phyloP scores from a whole-genome alignment of 1,140 invertebrate species.

The Stegodyphus mimosarum region DNA sequence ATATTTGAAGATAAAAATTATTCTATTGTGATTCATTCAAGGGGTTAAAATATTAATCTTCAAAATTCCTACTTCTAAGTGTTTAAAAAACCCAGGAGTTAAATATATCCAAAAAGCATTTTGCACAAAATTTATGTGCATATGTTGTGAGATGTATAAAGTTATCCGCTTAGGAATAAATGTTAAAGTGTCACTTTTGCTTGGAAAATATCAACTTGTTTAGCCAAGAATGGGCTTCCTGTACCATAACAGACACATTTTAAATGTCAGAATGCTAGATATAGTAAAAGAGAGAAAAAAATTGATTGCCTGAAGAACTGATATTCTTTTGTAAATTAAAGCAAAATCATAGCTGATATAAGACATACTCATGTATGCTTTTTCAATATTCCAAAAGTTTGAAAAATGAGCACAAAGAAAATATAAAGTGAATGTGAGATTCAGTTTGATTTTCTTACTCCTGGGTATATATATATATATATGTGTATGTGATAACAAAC shows the following conservation, averaged over 20 bases:
- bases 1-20: too few relatives aligned
- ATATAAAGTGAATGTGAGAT: too few relatives aligned
- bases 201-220: slow-evolving; percentile 34
- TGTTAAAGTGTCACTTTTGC: slow-evolving; percentile 8
- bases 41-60: not conserved
- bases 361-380: too few relatives aligned
- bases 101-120: not conserved
- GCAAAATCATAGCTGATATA: too few relatives aligned
- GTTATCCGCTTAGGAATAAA: too few relatives aligned
- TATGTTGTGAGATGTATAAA: too few relatives aligned
- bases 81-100: not conserved
- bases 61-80: not conserved
- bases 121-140: not conserved
- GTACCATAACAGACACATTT: slow-evolving; percentile 32
- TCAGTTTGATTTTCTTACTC: too few relatives aligned
- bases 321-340: not conserved
- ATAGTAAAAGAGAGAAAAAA: not conserved
- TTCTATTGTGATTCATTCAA: not conserved
- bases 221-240: slow-evolving; percentile 52
- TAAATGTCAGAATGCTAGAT: slow-evolving; percentile 37
- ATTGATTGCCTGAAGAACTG: not conserved
- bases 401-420: too few relatives aligned
- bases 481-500: too few relatives aligned
- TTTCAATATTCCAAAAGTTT: too few relatives aligned
- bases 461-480: too few relatives aligned